Percentiles rank a stretch among this genome's conserved stretches.
These are phyloP conservation scores for Hoplostethus mediterraneus DNA, from an alignment of 2,797 vertebrate species.

Conservation along the genomic window DNA sequence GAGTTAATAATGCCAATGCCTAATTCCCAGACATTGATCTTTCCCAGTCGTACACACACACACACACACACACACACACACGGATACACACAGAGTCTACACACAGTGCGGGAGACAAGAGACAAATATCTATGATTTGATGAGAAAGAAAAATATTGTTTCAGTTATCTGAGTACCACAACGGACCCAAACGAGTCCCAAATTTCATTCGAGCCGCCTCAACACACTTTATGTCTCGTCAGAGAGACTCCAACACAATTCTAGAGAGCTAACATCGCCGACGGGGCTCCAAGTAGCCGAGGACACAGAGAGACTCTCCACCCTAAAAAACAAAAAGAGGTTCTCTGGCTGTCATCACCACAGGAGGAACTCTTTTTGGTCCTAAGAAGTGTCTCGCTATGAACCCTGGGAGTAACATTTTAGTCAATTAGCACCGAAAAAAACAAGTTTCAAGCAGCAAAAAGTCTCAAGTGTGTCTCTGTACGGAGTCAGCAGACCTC, in stretches of 20 bases:
- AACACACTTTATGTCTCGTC: conserved; percentile 61
- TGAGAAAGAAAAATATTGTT: conserved; percentile 47
- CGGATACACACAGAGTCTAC: background rate
- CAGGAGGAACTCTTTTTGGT: background rate
- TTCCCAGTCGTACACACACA: conserved; percentile 11
- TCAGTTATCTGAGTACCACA: conserved; percentile 28
- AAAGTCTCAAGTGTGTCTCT: too few relatives aligned
- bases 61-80: background rate
- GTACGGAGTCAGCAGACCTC: too few relatives aligned
- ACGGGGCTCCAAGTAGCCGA: conserved; percentile 60
- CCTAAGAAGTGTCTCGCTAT: background rate
- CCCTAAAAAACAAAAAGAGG: conserved; percentile 42
- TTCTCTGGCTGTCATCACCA: conserved; percentile 42
- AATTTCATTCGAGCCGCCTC: conserved; percentile 41
- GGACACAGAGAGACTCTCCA: conserved; percentile 40
- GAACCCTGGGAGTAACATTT: conserved; percentile 28
- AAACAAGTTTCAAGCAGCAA: background rate
- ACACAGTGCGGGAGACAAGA: conserved; percentile 5
- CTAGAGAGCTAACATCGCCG: conserved; percentile 47
- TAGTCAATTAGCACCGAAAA: background rate
- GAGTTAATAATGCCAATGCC: conserved; percentile 30
- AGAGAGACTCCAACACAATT: conserved; percentile 52
- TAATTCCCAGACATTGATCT: conserved; percentile 26
- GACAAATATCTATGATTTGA: conserved; percentile 55
- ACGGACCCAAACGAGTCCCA: conserved; percentile 46